A percentile compares a stretch with the other conserved stretches of the same genome.
phyloP scores from a whole-genome alignment of 1,140 invertebrate genomes.

The Monochamus saltuarius region DNA sequence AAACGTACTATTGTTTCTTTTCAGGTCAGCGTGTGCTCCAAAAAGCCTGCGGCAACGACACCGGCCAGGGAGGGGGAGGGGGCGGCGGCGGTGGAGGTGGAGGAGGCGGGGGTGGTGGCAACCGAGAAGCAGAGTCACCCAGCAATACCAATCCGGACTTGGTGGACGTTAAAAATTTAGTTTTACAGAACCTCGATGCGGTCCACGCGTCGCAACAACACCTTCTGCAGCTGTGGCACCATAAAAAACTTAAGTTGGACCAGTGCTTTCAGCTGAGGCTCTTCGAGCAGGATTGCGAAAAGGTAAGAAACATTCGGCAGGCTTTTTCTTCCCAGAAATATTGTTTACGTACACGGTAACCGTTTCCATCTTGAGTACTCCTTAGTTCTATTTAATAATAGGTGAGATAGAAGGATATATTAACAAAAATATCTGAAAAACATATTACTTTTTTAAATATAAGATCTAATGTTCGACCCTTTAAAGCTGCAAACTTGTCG shows the following conservation, averaged over 20 bases:
- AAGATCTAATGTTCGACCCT: too few relatives aligned
- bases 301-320: constrained; percentile 58
- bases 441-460: too few relatives aligned
- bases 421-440: too few relatives aligned
- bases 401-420: too few relatives aligned
- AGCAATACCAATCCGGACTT: constrained; percentile 39
- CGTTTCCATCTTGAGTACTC: too few relatives aligned
- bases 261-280: constrained; percentile 93
- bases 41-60: constrained; percentile 50
- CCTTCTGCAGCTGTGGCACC: constrained; percentile 89
- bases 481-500: too few relatives aligned
- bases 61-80: constrained; percentile 50
- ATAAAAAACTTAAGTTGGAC: constrained; percentile 89
- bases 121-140: constrained; percentile 51
- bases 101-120: constrained; percentile 51
- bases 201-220: constrained; percentile 87
- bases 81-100: constrained; percentile 38
- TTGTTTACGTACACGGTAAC: too few relatives aligned
- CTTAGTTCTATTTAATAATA: neutral
- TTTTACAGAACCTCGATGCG: constrained; percentile 76
- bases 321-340: neutral
- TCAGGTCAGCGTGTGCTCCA: constrained; percentile 59
- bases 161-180: constrained; percentile 57
- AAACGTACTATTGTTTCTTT: too few relatives aligned
- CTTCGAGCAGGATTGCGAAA: constrained; percentile 97